Evolutionary conservation across 2,888 invertebrate genomes (phyloP), one percentile per base, ranked within the genome.

Genomic region (Caenorhabditis sulstoni): DNA sequence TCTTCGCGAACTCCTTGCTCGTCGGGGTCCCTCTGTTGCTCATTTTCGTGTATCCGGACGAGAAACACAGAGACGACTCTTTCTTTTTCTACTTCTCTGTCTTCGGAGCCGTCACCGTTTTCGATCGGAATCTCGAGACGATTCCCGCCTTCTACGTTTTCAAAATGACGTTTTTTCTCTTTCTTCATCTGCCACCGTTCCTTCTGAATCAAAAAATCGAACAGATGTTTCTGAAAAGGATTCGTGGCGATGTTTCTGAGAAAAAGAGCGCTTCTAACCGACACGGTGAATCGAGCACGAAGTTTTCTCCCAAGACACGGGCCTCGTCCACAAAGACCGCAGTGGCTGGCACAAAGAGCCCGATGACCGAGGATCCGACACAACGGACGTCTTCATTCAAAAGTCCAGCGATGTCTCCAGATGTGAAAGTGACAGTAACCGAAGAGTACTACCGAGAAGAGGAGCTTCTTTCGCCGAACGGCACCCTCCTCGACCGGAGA

Each of bases 71-170:
- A 3, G 59, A 75, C 14, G 76, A 76, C 44, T 65, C 58, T 9
- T 71, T 83, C 16, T 64, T 62, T 29, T 49, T 79, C 55, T 83
- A 81, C 50, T 83, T 81, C 62, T 35, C 65, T 18, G 22, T 61
- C 8, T 81, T 79, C 41, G 79, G 76, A 16, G 50, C 35, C 8
- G 20, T 79, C 20, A 81, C 79, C 12, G 23, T 73, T 29, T 79
- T 83, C 29, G 82, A 83, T 23, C 50, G 81, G 12, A 55, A 23
- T 44, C 53, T 83, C 9, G 79, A 83, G 59, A 35, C 12, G 8
- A 50, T 83, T 39, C 79, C 81, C 0, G 52, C 41, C 55, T 83
- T 81, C 55, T 81, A 83, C 53, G 53, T 66, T 12, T n/a, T 77
- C n/a, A 83, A 83, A 67, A 5, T 83, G 14, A 8, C 35, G 14